phyloP scores from a whole-genome alignment of 92 coral and sea anemone species.

The Parazoanthus atlanticus region DNA sequence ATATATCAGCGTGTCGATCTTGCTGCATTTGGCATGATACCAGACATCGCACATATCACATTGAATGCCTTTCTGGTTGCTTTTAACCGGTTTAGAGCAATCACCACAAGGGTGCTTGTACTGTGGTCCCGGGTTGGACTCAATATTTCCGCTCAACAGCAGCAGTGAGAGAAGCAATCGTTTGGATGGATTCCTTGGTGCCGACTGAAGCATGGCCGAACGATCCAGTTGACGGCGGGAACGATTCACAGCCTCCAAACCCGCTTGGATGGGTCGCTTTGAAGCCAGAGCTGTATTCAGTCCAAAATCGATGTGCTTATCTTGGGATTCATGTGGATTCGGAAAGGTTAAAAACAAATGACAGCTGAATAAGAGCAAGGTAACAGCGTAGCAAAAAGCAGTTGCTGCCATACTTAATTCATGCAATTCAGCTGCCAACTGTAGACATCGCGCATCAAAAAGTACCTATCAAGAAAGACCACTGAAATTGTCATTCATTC shows the following conservation, averaged over 20 bases:
- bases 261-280: constrained; percentile 41
- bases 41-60: constrained; percentile 45
- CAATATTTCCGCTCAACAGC: constrained; percentile 38
- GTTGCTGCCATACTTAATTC: not conserved
- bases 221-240: constrained; percentile 38
- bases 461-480: too few species aligned
- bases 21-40: constrained; percentile 44
- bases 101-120: constrained; percentile 42
- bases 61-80: constrained; percentile 42
- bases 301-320: constrained; percentile 48
- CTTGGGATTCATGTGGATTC: constrained; percentile 24
- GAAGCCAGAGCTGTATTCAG: constrained; percentile 43
- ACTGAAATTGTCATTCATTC: too few species aligned
- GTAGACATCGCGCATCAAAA: too few species aligned
- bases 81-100: constrained; percentile 35
- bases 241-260: constrained; percentile 55
- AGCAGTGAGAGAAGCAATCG: constrained; percentile 38
- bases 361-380: constrained; percentile 33
- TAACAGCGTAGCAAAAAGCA: constrained; percentile 19
- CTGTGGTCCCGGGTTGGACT: constrained; percentile 33
- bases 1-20: constrained; percentile 34
- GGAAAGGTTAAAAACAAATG: constrained; percentile 38
- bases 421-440: too few species aligned
- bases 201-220: constrained; percentile 39
- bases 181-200: constrained; percentile 42